Evolutionary conservation across 1,140 invertebrate genomes (phyloP).

Genomic region (Drosophila nigrodunni): DNA sequence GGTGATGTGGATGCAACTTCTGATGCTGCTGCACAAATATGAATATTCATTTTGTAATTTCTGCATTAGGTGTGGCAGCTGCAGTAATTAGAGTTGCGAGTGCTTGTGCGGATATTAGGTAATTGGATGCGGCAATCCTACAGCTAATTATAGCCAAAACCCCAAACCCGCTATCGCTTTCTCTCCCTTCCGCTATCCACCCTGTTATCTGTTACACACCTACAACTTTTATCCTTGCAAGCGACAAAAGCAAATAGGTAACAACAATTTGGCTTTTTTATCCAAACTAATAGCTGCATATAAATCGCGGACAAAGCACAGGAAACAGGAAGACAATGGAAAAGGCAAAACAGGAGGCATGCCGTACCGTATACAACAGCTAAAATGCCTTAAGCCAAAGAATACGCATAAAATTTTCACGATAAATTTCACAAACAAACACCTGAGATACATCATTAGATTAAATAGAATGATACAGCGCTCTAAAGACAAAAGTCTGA

Average conservation of each 20-base stretch:
- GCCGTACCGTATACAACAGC: not conserved
- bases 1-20: conserved; percentile 19
- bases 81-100: conserved; percentile 73
- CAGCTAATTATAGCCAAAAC: conserved; percentile 66
- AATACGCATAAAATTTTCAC: conserved; percentile 80
- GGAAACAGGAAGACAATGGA: conserved; percentile 2
- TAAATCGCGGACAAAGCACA: conserved; percentile 56
- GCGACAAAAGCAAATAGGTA: conserved; percentile 14
- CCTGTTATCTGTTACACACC: not conserved
- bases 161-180: not conserved
- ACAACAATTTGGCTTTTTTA: conserved; percentile 55
- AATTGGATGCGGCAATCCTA: conserved; percentile 69
- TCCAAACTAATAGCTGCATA: conserved; percentile 77
- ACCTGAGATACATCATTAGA: conserved; percentile 83
- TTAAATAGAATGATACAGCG: conserved; percentile 76
- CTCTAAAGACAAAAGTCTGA: conserved; percentile 54
- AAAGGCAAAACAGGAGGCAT: not conserved
- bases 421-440: conserved; percentile 83
- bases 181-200: not conserved
- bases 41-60: conserved; percentile 80
- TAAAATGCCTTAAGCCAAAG: conserved; percentile 70
- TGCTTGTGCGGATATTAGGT: conserved; percentile 47
- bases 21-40: conserved; percentile 53
- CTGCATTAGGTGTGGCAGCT: conserved; percentile 66
- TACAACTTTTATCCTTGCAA: too few relatives aligned